Percentiles rank a stretch among this genome's conserved stretches.
Conservation (phyloP, 2,113 vertebrate species). For the Carlito syrichta region DNA sequence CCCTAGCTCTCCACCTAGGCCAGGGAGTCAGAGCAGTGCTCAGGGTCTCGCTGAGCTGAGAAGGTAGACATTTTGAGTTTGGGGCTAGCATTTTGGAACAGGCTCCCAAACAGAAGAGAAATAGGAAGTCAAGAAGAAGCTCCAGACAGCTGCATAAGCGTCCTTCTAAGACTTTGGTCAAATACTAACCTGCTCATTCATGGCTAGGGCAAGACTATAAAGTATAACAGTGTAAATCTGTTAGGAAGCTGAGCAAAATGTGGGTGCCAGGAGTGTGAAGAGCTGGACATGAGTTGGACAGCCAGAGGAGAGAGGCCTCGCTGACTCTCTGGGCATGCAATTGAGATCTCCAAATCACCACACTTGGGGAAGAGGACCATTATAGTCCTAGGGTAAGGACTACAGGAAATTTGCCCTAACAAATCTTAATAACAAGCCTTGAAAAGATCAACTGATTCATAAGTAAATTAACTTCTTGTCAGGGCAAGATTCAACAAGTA, state of each 20-base stretch:
- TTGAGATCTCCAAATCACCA: background rate
- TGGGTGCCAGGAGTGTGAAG: fast-evolving
- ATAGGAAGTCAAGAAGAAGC: background rate
- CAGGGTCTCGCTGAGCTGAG: background rate
- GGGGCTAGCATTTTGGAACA: background rate
- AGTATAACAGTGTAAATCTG: background rate
- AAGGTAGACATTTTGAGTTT: background rate
- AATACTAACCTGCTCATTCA: background rate
- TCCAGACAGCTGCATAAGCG: background rate
- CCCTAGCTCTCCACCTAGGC: background rate
- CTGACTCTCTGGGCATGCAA: background rate
- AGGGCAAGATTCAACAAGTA: background rate
- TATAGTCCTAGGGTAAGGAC: background rate
- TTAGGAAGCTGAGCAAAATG: background rate
- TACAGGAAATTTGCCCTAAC: background rate
- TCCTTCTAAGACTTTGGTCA: background rate
- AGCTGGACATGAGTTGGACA: background rate
- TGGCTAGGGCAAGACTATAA: background rate
- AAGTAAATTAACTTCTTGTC: background rate
- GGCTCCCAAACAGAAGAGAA: background rate
- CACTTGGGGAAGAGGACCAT: background rate
- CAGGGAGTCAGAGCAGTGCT: background rate
- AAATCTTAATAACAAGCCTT: background rate
- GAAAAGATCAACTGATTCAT: background rate
- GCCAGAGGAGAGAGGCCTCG: background rate